Percentiles rank a stretch among this genome's conserved stretches.
These are phyloP conservation scores for Borostomias antarcticus DNA, from an alignment of 2,797 vertebrate genomes.

Conservation along the genomic window DNA sequence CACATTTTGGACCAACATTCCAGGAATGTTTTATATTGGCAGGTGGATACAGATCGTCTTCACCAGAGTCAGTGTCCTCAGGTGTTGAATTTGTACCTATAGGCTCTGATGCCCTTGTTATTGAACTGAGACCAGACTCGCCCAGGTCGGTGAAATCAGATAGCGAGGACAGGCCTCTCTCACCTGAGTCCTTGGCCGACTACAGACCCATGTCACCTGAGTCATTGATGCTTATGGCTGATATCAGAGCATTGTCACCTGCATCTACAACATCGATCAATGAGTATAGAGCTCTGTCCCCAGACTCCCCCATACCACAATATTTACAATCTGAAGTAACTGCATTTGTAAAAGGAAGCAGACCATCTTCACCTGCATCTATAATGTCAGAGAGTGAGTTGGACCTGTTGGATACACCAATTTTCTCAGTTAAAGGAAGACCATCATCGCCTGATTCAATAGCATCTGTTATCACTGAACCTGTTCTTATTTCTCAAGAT, in stretches of 20 bases:
- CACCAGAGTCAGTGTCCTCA: constrained; percentile 39
- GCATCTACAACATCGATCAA: not conserved
- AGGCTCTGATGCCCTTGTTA: constrained; percentile 13
- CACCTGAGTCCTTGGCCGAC: constrained; percentile 17
- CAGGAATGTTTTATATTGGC: too few relatives aligned
- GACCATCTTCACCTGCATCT: constrained; percentile 9
- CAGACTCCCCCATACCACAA: not conserved
- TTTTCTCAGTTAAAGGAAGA: constrained; percentile 1
- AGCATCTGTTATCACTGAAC: too few relatives aligned
- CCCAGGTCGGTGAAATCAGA: too few relatives aligned
- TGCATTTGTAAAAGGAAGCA: not conserved
- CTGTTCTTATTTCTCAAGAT: too few relatives aligned
- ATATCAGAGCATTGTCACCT: not conserved
- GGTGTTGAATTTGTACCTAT: too few relatives aligned
- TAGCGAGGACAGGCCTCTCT: constrained; percentile 17
- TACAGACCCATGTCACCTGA: constrained; percentile 4
- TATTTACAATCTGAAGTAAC: too few relatives aligned
- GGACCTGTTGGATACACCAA: constrained; percentile 7
- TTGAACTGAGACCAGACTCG: too few relatives aligned
- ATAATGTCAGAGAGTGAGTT: constrained; percentile 27
- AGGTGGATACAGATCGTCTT: constrained; percentile 25
- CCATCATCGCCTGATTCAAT: constrained; percentile 6
- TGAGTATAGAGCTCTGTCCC: not conserved
- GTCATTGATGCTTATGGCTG: not conserved
- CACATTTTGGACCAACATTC: too few relatives aligned